Base-by-base conservation (phyloP, 1,140 invertebrate genomes). In the Oryctes rhinoceros region DNA sequence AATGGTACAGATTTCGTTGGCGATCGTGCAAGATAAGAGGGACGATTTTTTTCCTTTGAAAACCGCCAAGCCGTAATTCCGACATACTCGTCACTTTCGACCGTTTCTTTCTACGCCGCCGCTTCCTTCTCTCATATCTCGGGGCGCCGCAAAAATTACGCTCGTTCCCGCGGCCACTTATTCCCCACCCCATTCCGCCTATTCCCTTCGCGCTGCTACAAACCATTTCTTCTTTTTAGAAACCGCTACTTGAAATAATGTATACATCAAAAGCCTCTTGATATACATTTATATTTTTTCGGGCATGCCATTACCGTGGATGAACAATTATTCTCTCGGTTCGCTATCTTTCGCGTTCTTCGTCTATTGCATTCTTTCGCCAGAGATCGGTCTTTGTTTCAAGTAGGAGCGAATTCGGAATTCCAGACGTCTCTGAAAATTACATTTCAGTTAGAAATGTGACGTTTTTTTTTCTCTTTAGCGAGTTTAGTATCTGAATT, bases 251-350 rank as follows among this genome's bases (percentile, higher is more conserved):
- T 53, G 49, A 53, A 53, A 53, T 53, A 53, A 53, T 53, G 49
- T 53, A 53, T 53, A 53, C 49, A 53, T 53, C 49, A 53, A 53
- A 53, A 53, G 49, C 49, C 13, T 53, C 49, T 53, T 53, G 49
- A 53, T 53, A 53, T 53, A 53, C 49, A 53, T 53, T 53, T 53
- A 53, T 53, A 53, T 13, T 53, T 53, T 53, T 53, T 53, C 49
- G 53, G 53, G 53, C 18, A 59, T 59, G 13, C 53, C 53, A 59
- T 59, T 59, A 59, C 18, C n/a, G 53, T 18, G 53, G 53, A 59
- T 59, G 53, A 59, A 59, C 53, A 59, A 59, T 59, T 59, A 59
- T 18, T 59, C 53, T 59, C 53, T 59, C 53, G 53, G 53, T 59
- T 59, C 18, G 53, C 53, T 59, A 59, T 59, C 53, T 59, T 59